A percentile compares a stretch with the other conserved stretches of the same genome.
Conservation (phyloP, 1,140 invertebrate genomes). For the Nomia melanderi region DNA sequence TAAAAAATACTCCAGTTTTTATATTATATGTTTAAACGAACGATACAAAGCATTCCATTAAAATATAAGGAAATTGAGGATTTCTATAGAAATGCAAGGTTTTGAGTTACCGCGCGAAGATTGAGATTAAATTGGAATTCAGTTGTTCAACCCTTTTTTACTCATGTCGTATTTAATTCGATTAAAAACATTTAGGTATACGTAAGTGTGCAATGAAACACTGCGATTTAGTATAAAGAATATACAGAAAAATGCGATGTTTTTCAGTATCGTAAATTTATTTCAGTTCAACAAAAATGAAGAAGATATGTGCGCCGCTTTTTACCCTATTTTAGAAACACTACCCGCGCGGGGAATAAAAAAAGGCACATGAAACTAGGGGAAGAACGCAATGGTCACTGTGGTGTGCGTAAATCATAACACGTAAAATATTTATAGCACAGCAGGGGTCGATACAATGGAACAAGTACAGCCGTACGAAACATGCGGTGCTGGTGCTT, state of each 20-base stretch:
- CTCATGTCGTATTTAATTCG: no score
- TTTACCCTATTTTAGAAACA: constrained; percentile 34
- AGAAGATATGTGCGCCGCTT: neutral
- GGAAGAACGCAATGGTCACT: constrained; percentile 51
- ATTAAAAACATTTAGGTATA: no score
- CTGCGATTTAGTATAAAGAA: neutral
- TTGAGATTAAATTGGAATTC: no score
- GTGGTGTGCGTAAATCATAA: constrained; percentile 59
- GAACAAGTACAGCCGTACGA: constrained; percentile 51
- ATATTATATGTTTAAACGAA: no score
- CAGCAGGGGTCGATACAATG: constrained; percentile 39
- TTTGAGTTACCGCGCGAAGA: no score
- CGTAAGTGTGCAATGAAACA: no score
- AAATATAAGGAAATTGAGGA: no score
- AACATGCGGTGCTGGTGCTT: constrained; percentile 48
- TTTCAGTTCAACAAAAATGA: constrained; percentile 20
- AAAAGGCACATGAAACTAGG: constrained; percentile 49
- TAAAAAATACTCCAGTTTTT: no score
- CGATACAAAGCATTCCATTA: no score
- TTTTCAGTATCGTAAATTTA: neutral
- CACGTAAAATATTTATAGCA: constrained; percentile 62
- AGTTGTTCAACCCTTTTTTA: no score
- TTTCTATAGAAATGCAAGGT: no score
- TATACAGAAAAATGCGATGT: neutral
- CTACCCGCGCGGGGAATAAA: constrained; percentile 22